Evolutionary conservation across 2,797 vertebrate genomes (phyloP), one percentile per base, ranked within the genome.

Genomic region (Trematomus bernacchii): DNA sequence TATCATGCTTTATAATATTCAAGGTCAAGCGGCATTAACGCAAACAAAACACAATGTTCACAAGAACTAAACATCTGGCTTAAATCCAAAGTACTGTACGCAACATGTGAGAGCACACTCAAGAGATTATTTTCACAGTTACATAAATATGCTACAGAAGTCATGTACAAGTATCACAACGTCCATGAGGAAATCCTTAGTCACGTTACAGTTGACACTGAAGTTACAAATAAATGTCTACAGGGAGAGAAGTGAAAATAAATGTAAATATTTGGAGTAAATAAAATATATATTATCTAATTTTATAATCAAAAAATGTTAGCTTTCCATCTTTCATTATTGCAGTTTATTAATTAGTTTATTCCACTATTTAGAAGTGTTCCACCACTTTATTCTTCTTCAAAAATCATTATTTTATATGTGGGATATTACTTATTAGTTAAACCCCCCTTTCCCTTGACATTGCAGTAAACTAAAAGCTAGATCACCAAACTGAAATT

Each of bases 281-380:
- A 42, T 2, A 19, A 33, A 10, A 2, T 4, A 46, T 16, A 0
- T 30, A 1, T 10, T n/a, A 13, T 33, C 6, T 3, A n/a, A 37
- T 2, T 30, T 37, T n/a, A 59, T 58, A 1, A 37, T 57, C 27
- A 2, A 9, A 40, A 54, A 1, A 9, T 33, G 8, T 33, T 4
- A 47, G 30, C 48, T 48, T 40, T 0, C 19, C 2, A n/a, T 7
- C 12, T 53, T 23, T 30, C 0, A 19, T 55, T 15, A 27, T 61
- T 43, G 12, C 10, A 48, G 10, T 53, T 9, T 61, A 2, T 60
- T 23, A 27, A 52, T 57, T 14, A 15, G 48, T 57, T 15, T 40
- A 50, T 40, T 18, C 13, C 2, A 27, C 14, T 18, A 51, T 14
- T 23, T 18, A 11, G 27, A 60, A 1, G n/a, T 58, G 8, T 21